Evolutionary conservation across 2,888 invertebrate species (phyloP).

Genomic region (Tholera decimalis): DNA sequence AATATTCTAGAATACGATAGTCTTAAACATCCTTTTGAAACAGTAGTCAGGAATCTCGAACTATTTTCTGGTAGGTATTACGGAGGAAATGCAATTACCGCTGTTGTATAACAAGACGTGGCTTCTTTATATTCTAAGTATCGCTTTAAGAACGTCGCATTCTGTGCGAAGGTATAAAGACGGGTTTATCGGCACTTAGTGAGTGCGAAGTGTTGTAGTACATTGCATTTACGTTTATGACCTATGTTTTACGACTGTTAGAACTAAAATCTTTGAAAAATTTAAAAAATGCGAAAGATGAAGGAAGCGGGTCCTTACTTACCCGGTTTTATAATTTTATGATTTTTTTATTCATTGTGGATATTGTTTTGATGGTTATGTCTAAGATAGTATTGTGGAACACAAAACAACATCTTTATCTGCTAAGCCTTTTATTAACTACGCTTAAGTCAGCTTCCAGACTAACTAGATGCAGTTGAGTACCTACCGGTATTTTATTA

Average conservation of each 20-base stretch:
- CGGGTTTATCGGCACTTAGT: constrained; percentile 43
- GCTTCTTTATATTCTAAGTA: constrained; percentile 45
- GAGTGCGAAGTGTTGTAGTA: constrained; percentile 55
- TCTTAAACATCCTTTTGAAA: constrained; percentile 54
- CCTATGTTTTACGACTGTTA: constrained; percentile 44
- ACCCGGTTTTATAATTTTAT: no score
- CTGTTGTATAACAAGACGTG: constrained; percentile 62
- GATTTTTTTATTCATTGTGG: neutral
- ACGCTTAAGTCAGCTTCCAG: no score
- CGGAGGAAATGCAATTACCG: constrained; percentile 63
- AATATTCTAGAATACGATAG: constrained; percentile 40
- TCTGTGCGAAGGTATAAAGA: constrained; percentile 28
- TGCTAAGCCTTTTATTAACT: no score
- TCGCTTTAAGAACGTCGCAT: constrained; percentile 48
- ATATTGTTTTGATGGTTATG: neutral
- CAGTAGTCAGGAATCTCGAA: constrained; percentile 60
- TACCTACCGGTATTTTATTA: no score
- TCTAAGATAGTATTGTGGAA: no score
- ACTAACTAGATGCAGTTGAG: no score
- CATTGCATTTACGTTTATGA: constrained; percentile 55
- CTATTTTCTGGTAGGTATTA: constrained; percentile 53
- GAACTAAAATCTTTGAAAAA: constrained; percentile 19
- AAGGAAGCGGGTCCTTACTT: neutral
- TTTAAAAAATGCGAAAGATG: constrained; percentile 5
- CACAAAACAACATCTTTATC: no score